Conservation (phyloP, 2,113 vertebrate species). For the Callopanchax toddi region DNA sequence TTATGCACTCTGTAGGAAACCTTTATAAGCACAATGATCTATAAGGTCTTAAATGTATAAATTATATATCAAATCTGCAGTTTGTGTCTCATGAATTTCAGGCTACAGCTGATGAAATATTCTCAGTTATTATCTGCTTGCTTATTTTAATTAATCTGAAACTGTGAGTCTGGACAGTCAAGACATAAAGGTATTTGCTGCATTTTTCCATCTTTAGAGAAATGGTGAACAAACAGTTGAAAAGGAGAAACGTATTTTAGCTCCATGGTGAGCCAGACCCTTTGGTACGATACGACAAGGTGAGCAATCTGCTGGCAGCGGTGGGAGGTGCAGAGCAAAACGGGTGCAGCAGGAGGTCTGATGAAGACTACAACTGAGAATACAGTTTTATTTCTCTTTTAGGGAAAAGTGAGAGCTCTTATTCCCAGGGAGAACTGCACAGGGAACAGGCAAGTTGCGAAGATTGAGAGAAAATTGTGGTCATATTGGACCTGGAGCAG, state of each 20-base stretch:
- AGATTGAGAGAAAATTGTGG: background rate
- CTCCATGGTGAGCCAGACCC: background rate
- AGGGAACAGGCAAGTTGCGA: background rate
- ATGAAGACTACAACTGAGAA: background rate
- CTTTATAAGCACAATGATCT: conserved; percentile 15
- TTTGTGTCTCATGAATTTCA: no score
- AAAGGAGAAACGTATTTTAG: no score
- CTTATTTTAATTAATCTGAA: no score
- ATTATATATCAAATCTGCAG: background rate
- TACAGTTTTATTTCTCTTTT: background rate
- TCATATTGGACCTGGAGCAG: background rate
- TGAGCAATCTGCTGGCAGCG: background rate
- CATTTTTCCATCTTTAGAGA: background rate
- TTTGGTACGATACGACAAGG: no score
- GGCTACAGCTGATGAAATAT: no score
- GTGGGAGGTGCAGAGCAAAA: background rate
- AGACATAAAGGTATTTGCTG: no score
- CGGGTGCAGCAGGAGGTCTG: background rate
- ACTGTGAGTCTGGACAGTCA: no score
- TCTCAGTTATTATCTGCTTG: no score
- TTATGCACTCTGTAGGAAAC: conserved; percentile 12
- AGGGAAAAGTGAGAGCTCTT: background rate
- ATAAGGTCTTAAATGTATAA: background rate
- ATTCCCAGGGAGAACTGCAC: background rate
- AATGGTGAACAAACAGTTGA: background rate